A percentile compares a stretch with the other conserved stretches of the same genome.
Evolutionary conservation across 2,113 vertebrate genomes (phyloP).

Genomic region (Falcunculus frontatus): DNA sequence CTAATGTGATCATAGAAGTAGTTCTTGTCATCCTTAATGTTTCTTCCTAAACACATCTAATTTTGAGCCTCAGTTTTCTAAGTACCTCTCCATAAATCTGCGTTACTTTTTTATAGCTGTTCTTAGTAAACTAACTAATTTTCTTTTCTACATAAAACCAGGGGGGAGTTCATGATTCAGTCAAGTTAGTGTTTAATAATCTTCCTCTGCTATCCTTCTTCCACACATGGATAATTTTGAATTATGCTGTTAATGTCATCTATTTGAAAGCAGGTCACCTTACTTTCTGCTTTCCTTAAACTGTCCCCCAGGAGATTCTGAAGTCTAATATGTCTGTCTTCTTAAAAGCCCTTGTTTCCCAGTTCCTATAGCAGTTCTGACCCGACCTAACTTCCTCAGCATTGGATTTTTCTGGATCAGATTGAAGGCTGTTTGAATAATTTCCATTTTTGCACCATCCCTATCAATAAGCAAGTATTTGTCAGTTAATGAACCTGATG

Average conservation of each 20-base stretch:
- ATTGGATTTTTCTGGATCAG: background rate
- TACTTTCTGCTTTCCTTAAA: background rate
- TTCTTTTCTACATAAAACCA: background rate
- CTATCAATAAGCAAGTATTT: background rate
- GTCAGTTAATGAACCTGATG: background rate
- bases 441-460: background rate
- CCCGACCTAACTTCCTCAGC: background rate
- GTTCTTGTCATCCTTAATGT: background rate
- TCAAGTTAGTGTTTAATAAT: background rate
- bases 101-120: background rate
- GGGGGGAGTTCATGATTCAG: background rate
- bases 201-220: background rate
- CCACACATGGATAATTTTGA: background rate
- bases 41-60: background rate
- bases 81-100: background rate
- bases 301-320: background rate
- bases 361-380: background rate
- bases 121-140: slow-evolving; percentile 7
- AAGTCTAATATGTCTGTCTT: background rate
- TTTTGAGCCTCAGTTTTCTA: background rate
- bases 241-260: background rate
- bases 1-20: background rate
- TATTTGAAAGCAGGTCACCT: background rate
- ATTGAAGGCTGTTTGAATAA: background rate
- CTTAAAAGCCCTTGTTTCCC: background rate